Evolutionary conservation across 2,888 invertebrate genomes (phyloP).

Genomic region (Dynastes maya): DNA sequence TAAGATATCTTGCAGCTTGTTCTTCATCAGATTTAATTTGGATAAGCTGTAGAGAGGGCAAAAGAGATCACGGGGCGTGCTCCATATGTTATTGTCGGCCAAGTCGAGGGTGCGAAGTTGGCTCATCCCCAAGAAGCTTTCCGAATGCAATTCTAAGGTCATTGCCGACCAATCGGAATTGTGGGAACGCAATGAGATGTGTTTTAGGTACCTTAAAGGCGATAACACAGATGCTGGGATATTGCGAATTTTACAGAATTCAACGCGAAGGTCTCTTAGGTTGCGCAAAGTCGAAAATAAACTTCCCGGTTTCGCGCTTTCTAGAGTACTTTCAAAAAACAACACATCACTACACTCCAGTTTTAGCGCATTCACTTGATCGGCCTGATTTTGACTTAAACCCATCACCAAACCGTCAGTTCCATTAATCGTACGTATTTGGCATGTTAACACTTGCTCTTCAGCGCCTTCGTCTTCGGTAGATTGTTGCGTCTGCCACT

Average conservation of each 20-base stretch:
- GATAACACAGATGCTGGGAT: constrained; percentile 81
- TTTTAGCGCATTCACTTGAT: constrained; percentile 79
- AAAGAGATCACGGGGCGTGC: constrained; percentile 80
- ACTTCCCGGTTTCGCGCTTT: constrained; percentile 70
- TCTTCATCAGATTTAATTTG: constrained; percentile 82
- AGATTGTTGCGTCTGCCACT: constrained; percentile 77
- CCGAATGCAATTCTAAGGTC: constrained; percentile 82
- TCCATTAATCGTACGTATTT: constrained; percentile 81
- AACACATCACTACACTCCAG: constrained; percentile 84
- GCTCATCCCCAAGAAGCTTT: constrained; percentile 80
- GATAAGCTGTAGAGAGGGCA: constrained; percentile 81
- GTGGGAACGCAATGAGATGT: constrained; percentile 81
- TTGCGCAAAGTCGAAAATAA: constrained; percentile 78
- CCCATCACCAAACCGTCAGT: constrained; percentile 80
- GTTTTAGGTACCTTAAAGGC: constrained; percentile 78
- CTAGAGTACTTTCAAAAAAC: constrained; percentile 81
- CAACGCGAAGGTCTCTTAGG: constrained; percentile 80
- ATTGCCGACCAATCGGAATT: constrained; percentile 87
- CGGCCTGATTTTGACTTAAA: constrained; percentile 79
- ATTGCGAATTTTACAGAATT: constrained; percentile 84
- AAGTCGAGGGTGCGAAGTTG: constrained; percentile 80
- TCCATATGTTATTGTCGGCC: constrained; percentile 85
- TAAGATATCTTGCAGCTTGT: constrained; percentile 85
- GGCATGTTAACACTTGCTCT: constrained; percentile 77
- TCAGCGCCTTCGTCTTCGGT: constrained; percentile 74